A percentile compares a stretch with the other conserved stretches of the same genome.
Conservation (phyloP, 1,140 invertebrate genomes). For the Sitobion miscanthi region DNA sequence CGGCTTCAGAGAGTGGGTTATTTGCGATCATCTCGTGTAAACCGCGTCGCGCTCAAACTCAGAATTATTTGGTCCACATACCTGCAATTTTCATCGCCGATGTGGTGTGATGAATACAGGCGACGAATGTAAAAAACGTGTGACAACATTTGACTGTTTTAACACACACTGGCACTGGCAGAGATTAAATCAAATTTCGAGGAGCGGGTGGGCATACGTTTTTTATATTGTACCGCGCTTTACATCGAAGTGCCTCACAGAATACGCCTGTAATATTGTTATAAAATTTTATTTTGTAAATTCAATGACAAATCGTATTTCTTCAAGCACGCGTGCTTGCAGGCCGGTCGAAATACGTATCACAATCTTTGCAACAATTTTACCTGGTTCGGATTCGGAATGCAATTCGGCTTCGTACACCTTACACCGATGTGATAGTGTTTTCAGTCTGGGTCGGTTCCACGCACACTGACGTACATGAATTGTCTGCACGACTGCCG, state of each 20-base stretch:
- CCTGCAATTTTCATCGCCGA: background rate
- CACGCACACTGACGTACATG: background rate
- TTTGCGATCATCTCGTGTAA: background rate
- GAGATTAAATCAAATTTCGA: background rate
- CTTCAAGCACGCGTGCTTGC: background rate
- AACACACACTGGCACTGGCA: too few species aligned
- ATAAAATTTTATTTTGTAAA: background rate
- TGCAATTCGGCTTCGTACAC: background rate
- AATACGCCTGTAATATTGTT: too few species aligned
- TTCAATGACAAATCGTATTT: background rate
- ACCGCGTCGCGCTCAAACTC: background rate
- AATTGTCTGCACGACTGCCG: background rate
- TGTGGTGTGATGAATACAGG: too few species aligned
- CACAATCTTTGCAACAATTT: background rate
- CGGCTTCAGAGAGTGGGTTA: background rate
- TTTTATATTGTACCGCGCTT: background rate
- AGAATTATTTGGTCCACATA: too few species aligned
- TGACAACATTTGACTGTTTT: background rate
- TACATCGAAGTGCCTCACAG: background rate
- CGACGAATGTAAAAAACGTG: too few species aligned
- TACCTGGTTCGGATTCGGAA: background rate
- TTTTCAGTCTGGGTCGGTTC: background rate
- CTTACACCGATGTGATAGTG: background rate
- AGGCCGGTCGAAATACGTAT: background rate
- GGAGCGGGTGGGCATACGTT: too few species aligned